Base-by-base conservation (phyloP, 1,140 invertebrate genomes). In the Aricia agestis region DNA sequence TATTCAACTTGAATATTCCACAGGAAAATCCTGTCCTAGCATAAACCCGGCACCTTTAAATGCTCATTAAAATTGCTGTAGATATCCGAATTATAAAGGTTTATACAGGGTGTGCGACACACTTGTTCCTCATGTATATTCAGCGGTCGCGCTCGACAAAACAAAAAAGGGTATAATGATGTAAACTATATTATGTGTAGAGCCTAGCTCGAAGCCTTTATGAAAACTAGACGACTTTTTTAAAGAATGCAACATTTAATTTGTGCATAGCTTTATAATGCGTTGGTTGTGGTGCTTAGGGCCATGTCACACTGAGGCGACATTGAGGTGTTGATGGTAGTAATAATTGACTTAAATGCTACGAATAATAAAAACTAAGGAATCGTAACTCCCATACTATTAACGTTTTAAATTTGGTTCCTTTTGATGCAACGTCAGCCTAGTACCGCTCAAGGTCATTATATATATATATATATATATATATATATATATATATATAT, bases 81-180 rank as follows among this genome's bases (percentile, higher is more conserved):
- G 45, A 13, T 13, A 52, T 52, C 45, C 45, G 45, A 52, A 52
- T 52, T 63, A 63, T 63, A 25, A 63, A 63, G 17, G 59, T 63
- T 6, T 63, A 63, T 63, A 52, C 42, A 45, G 36, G n/a, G 18
- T 45, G 66, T 67, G 66, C 36, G 66, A 42, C 32, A 67, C 66
- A 11, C 42, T 32, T 15, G 15, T 41, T n/a, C 31, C 65, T 67
- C 66, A 67, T 67, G 66, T 67, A 45, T 67, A 67, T 67, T 67
- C 66, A 67, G 42, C 41, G 42, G 18, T 19, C 32, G n/a, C 17
- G n/a, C 42, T 67, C 18, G 36, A 41, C 66, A 67, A 18, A 19
- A 45, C 42, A 67, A 67, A 67, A 67, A 67, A 45, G 42, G 36
- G 41, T 45, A 42, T 41, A 67, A 67, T 45, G 41, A 67, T 45